Evolutionary conservation across 1,140 invertebrate species (phyloP).

Genomic region (Reticulitermes speratus): DNA sequence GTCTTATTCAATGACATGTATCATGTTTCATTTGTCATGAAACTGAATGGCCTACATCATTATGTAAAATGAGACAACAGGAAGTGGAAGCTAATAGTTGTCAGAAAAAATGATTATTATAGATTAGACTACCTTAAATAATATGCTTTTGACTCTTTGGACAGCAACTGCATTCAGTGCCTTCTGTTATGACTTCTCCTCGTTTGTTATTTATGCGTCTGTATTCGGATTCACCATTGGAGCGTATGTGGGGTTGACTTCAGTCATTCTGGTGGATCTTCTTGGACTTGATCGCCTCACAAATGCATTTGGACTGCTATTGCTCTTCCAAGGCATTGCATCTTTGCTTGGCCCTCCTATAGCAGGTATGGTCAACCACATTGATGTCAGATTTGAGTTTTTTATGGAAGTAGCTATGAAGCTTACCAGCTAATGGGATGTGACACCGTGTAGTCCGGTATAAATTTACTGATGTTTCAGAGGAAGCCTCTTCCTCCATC

Average conservation of each 20-base stretch:
- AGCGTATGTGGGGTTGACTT: slow-evolving; percentile 90
- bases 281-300: slow-evolving; percentile 84
- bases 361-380: slow-evolving; percentile 62
- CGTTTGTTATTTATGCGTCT: slow-evolving; percentile 73
- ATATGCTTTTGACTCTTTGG: slow-evolving; percentile 41
- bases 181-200: slow-evolving; percentile 66
- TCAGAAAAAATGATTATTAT: too few species aligned
- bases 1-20: too few species aligned
- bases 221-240: slow-evolving; percentile 87
- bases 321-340: slow-evolving; percentile 90
- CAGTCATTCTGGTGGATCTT: slow-evolving; percentile 84
- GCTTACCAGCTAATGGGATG: too few species aligned
- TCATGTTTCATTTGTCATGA: too few species aligned
- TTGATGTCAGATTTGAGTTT: slow-evolving; percentile 17
- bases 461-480: too few species aligned
- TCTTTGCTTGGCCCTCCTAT: slow-evolving; percentile 86
- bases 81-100: too few species aligned
- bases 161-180: slow-evolving; percentile 77
- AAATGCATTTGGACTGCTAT: slow-evolving; percentile 88
- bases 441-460: too few species aligned
- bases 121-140: too few species aligned
- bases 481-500: too few species aligned
- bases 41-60: too few species aligned
- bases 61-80: too few species aligned
- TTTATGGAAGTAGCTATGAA: too few species aligned